phyloP scores from a whole-genome alignment of 1,140 invertebrate genomes.

The Venturia canescens region DNA sequence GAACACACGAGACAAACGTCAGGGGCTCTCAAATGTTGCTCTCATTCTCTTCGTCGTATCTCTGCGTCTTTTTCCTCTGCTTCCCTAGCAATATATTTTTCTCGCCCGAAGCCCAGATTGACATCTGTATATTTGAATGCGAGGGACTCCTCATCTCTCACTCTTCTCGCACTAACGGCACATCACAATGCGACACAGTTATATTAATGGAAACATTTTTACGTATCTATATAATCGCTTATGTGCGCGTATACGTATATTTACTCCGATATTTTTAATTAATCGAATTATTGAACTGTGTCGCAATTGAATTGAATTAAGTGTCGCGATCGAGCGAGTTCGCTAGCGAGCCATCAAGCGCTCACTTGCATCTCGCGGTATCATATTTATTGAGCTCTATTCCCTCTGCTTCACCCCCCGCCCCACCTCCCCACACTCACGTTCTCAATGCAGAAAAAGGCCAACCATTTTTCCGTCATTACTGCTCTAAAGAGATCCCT shows the following conservation, averaged over 20 bases:
- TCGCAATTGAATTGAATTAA: constrained; percentile 75
- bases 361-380: constrained; percentile 41
- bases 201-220: not conserved
- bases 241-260: not conserved
- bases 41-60: not conserved
- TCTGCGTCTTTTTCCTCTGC: not conserved
- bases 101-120: not conserved
- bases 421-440: not conserved
- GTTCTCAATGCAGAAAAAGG: not conserved
- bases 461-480: constrained; percentile 23
- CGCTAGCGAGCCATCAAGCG: constrained; percentile 54
- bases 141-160: not conserved
- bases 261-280: constrained; percentile 71
- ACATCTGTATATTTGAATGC: constrained; percentile 32
- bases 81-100: not conserved
- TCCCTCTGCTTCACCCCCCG: too few species aligned
- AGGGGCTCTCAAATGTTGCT: constrained; percentile 53
- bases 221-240: not conserved
- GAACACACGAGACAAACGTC: constrained; percentile 50
- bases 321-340: constrained; percentile 64
- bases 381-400: constrained; percentile 19
- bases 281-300: constrained; percentile 77
- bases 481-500: not conserved
- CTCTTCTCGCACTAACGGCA: not conserved
- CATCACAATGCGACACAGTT: not conserved